Evolutionary conservation across 2,113 vertebrate genomes (phyloP).

Genomic region (Neogale vison): DNA sequence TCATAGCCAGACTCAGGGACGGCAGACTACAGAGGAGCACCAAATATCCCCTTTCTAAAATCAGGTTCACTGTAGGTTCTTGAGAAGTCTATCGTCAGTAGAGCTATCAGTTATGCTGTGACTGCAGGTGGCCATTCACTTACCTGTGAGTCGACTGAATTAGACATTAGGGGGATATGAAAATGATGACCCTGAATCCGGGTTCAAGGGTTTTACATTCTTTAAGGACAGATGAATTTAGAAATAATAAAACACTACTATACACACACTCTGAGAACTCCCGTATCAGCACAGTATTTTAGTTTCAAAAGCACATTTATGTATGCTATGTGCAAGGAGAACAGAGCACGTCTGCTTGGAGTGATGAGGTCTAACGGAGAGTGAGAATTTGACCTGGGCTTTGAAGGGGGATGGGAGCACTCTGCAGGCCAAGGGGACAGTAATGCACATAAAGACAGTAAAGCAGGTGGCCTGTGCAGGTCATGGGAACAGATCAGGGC

Average conservation of each 20-base stretch:
- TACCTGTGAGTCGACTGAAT: background rate
- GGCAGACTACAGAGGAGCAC: background rate
- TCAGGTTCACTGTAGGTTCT: background rate
- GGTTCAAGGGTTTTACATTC: background rate
- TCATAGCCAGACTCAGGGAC: background rate
- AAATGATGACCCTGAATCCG: background rate
- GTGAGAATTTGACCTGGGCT: background rate
- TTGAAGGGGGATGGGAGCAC: rapidly evolving
- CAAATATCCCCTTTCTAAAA: background rate
- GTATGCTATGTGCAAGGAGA: background rate
- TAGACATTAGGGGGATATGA: background rate
- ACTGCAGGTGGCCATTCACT: background rate
- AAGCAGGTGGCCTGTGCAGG: background rate
- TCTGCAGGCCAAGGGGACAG: no score
- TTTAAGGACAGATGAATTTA: background rate
- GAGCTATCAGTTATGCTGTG: no score
- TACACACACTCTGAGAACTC: rapidly evolving
- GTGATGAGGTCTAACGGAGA: background rate
- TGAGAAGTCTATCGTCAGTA: rapidly evolving
- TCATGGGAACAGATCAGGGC: rapidly evolving
- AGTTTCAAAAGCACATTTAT: background rate
- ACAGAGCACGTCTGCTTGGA: rapidly evolving
- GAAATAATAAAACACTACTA: background rate
- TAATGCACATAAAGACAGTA: rapidly evolving
- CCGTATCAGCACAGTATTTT: background rate